Evolutionary conservation across 2,797 vertebrate genomes (phyloP).

Genomic region (Catostomus latipinnis): DNA sequence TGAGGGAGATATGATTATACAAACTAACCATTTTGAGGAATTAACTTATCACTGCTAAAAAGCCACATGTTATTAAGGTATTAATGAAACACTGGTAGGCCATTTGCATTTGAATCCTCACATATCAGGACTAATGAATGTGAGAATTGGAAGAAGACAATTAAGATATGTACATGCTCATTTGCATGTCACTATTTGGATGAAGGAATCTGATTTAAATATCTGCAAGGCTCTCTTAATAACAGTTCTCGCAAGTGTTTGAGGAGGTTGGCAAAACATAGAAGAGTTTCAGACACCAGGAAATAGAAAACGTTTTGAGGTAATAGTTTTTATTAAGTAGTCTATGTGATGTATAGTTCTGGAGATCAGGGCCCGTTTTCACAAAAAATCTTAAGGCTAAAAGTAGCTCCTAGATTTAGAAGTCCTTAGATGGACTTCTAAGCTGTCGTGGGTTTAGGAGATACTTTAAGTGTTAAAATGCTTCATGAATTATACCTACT

Average conservation of each 20-base stretch:
- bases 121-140: slow-evolving; percentile 33
- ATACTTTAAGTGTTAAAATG: too few species aligned
- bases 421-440: too few species aligned
- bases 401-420: too few species aligned
- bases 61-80: slow-evolving; percentile 41
- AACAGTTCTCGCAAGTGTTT: slow-evolving; percentile 10
- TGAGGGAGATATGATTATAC: slow-evolving; percentile 47
- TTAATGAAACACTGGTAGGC: slow-evolving; percentile 46
- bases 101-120: slow-evolving; percentile 45
- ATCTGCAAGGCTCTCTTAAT: slow-evolving; percentile 26
- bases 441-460: too few species aligned
- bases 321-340: too few species aligned
- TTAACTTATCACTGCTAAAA: slow-evolving; percentile 48
- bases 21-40: slow-evolving; percentile 41
- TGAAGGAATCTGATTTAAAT: slow-evolving; percentile 21
- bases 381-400: too few species aligned
- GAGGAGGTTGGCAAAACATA: not conserved
- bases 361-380: too few species aligned
- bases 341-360: too few species aligned
- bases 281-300: not conserved
- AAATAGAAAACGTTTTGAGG: too few species aligned
- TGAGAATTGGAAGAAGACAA: slow-evolving; percentile 23
- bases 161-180: slow-evolving; percentile 43
- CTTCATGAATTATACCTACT: too few species aligned
- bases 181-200: slow-evolving; percentile 32